phyloP scores from a whole-genome alignment of 2,113 vertebrate species.

The Hemiscyllium ocellatum region DNA sequence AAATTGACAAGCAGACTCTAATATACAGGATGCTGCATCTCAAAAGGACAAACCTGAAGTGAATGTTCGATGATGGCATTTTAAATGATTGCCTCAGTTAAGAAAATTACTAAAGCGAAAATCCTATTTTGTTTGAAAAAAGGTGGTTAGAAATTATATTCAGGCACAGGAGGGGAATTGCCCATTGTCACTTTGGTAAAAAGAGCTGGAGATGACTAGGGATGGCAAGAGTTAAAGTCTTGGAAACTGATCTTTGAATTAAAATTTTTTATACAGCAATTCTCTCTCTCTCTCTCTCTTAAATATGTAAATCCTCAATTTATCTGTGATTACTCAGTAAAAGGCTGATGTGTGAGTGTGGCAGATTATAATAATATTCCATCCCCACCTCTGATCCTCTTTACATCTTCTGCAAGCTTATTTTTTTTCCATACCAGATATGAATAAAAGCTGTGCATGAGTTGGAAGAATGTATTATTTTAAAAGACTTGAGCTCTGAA shows the following conservation, averaged over 20 bases:
- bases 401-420: constrained; percentile 56
- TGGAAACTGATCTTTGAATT: constrained; percentile 50
- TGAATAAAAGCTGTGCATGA: constrained; percentile 53
- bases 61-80: not conserved
- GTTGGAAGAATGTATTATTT: constrained; percentile 73
- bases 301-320: constrained; percentile 79
- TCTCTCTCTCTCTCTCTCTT: constrained; percentile 59
- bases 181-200: not conserved
- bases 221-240: constrained; percentile 33
- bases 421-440: constrained; percentile 67
- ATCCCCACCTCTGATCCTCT: constrained; percentile 71
- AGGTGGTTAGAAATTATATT: not conserved
- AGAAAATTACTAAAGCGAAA: not conserved
- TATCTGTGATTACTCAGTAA: constrained; percentile 73
- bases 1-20: not conserved
- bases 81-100: not conserved
- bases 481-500: constrained; percentile 71
- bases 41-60: not conserved
- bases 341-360: constrained; percentile 68
- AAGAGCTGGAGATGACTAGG: not conserved
- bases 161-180: not conserved
- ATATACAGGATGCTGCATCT: no score
- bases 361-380: constrained; percentile 69
- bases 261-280: constrained; percentile 53
- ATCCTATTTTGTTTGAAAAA: not conserved